Base-by-base conservation (phyloP, 2,797 vertebrate species). In the Eleutherodactylus coqui region DNA sequence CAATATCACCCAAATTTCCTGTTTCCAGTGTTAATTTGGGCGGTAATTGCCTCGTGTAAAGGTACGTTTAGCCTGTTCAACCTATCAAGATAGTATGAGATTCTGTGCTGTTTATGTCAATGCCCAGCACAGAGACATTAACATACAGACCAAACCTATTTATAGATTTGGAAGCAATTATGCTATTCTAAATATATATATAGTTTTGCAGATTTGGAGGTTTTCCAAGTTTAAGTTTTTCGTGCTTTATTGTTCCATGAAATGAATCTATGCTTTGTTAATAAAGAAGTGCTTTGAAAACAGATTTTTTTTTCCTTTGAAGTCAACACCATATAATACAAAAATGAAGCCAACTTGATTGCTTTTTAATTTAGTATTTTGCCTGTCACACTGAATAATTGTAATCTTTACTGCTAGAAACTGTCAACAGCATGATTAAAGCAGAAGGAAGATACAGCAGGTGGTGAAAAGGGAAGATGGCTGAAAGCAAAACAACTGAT, bases 351-450 rank as follows among this genome's bases (percentile, higher is more conserved):
- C 45, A 34, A 89, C 92, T 90, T 76, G 88, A 84, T 88, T 89
- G 41, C 89, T 94, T 92, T 86, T 92, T 92, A 90, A 88, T 76
- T 88, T 88, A 85, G 45, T 91, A 87, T 93, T 94, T 94, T 92
- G 86, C 88, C 90, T 91, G 81, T 90, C 90, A 92, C 89, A 88
- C 88, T 85, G 90, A 91, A 88, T 88, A 92, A 92, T 93, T 92
- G 91, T 93, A 93, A 92, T 92, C 89, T 91, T 87, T 88, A 90
- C 94, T 93, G 93, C 94, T 94, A 92, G 90, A 91, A 93, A 92
- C 90, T 94, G 92, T 93, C 93, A 93, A 90, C 89, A 91, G 82
- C 82, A 75, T 87, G 87, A 82, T 92, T 90, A 89, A 89, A 92
- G 83, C 92, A 93, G 92, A 94, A 94, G 91, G 92, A 89, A 93